Conservation (phyloP, 2,113 vertebrate genomes). For the Condylura cristata region DNA sequence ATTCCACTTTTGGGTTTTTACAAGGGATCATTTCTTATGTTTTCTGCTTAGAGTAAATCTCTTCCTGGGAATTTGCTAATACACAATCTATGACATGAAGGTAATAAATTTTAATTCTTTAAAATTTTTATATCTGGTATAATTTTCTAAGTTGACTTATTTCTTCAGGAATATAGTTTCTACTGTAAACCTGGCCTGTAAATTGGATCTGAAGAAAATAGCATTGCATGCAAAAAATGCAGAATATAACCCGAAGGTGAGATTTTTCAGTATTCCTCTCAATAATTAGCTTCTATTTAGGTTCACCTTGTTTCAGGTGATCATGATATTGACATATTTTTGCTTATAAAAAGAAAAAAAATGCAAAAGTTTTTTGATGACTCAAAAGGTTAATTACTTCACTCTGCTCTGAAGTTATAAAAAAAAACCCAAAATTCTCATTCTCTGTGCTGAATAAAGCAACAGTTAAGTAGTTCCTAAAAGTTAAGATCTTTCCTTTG, state of each 20-base stretch:
- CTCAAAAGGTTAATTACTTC: slow-evolving; percentile 1
- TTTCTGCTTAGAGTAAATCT: slow-evolving; percentile 22
- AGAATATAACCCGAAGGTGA: slow-evolving; percentile 99
- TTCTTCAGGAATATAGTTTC: slow-evolving; percentile 95
- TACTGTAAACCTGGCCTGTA: slow-evolving; percentile 96
- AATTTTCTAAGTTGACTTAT: slow-evolving; percentile 42
- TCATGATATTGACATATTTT: background rate
- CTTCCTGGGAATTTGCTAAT: background rate
- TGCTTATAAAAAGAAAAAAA: background rate
- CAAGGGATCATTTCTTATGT: background rate
- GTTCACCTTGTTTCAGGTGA: background rate
- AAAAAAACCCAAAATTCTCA: background rate
- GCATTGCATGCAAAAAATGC: slow-evolving; percentile 96
- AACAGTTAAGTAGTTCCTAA: background rate
- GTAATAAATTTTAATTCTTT: background rate
- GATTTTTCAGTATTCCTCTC: background rate
- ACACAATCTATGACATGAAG: background rate
- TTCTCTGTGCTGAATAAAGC: slow-evolving; percentile 5
- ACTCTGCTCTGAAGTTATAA: slow-evolving; percentile 18
- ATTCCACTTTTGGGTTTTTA: background rate
- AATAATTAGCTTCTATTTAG: slow-evolving; percentile 11
- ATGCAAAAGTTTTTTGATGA: background rate
- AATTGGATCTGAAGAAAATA: slow-evolving; percentile 96
- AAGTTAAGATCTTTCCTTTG: background rate
- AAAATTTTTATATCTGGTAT: background rate